Percentiles rank a stretch among this genome's conserved stretches.
Evolutionary conservation across 2,113 vertebrate species (phyloP).

Genomic region (Tursiops truncatus): DNA sequence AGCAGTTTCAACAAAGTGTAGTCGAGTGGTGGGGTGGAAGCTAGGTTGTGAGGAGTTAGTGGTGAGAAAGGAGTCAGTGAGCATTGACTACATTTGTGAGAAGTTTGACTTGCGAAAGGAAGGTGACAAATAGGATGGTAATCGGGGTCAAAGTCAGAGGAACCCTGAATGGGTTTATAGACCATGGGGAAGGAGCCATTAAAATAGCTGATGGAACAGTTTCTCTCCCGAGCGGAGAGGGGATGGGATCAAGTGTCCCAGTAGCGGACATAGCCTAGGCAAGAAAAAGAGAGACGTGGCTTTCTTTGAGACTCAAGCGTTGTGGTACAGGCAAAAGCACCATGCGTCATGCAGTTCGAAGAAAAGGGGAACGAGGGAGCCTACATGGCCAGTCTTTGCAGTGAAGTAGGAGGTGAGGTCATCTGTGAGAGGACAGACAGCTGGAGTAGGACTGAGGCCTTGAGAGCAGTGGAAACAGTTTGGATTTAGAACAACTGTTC

Average conservation of each 20-base stretch:
- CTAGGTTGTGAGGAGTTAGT: background rate
- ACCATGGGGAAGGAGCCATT: background rate
- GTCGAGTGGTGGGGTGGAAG: background rate
- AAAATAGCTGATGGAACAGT: conserved; percentile 27
- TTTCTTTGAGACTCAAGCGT: background rate
- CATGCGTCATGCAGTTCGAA: background rate
- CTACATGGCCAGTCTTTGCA: background rate
- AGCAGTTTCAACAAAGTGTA: conserved; percentile 1
- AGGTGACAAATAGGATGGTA: conserved; percentile 24
- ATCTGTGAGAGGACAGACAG: conserved; percentile 63
- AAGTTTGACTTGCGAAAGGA: conserved; percentile 28
- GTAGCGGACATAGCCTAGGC: background rate
- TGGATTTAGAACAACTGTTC: conserved; percentile 74
- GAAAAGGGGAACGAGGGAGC: background rate
- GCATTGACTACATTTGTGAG: background rate
- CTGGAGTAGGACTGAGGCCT: conserved; percentile 57
- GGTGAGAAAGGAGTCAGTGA: background rate
- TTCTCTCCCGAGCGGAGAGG: background rate
- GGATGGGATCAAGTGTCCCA: background rate
- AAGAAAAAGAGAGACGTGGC: background rate
- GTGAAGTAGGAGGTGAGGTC: conserved; percentile 64
- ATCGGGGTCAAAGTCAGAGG: conserved; percentile 22
- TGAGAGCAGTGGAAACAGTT: conserved; percentile 65
- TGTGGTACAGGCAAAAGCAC: background rate
- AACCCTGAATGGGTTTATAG: background rate